A percentile compares a stretch with the other conserved stretches of the same genome.
Conservation (phyloP, 1,140 invertebrate species). For the Pissodes strobi region DNA sequence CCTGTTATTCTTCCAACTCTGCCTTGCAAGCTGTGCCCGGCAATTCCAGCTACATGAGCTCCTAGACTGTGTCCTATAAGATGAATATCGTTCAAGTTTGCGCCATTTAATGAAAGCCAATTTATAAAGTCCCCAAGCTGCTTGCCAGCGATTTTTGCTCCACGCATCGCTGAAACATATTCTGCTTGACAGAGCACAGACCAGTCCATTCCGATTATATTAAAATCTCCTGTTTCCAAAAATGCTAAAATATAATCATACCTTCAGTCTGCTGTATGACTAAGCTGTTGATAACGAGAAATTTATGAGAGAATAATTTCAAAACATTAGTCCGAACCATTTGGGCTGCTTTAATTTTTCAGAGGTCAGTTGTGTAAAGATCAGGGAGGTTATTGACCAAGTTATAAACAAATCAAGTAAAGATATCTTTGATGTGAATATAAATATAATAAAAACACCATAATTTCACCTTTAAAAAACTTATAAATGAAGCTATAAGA, state of each 20-base stretch:
- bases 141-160: slow-evolving; percentile 45
- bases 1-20: slow-evolving; percentile 63
- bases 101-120: slow-evolving; percentile 48
- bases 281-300: no score
- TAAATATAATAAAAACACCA: no score
- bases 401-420: no score
- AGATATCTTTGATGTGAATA: no score
- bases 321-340: no score
- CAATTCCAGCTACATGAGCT: slow-evolving; percentile 69
- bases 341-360: no score
- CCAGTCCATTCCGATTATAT: slow-evolving; percentile 54
- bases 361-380: no score
- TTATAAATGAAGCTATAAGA: no score
- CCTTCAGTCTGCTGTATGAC: no score
- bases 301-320: no score
- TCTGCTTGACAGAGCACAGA: slow-evolving; percentile 48
- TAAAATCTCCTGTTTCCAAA: slow-evolving; percentile 46
- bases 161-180: slow-evolving; percentile 49
- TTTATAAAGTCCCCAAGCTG: slow-evolving; percentile 45
- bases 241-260: slow-evolving; percentile 52
- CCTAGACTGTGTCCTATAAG: slow-evolving; percentile 73
- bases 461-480: no score
- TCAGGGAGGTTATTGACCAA: no score
- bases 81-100: slow-evolving; percentile 62
- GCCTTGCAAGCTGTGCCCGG: slow-evolving; percentile 59